These are phyloP conservation scores for Ceratosolen fusciceps DNA, from an alignment of 1,140 invertebrate genomes.

Conservation along the genomic window DNA sequence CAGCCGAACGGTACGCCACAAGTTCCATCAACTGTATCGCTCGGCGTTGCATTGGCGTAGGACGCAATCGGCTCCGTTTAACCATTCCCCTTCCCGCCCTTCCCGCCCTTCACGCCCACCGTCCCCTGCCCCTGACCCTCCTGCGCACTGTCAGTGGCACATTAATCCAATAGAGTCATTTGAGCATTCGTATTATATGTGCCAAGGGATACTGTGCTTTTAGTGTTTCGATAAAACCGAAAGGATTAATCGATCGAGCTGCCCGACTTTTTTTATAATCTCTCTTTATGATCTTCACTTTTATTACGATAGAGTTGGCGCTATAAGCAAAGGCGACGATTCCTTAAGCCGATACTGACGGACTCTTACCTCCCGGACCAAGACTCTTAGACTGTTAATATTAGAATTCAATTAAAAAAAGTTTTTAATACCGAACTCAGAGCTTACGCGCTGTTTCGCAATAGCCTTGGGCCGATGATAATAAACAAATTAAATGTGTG, in stretches of 20 bases:
- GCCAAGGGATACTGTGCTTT: neutral
- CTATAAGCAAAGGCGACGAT: neutral
- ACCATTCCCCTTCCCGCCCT: too few species aligned
- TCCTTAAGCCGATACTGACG: neutral
- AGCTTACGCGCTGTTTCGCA: neutral
- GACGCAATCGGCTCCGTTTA: too few species aligned
- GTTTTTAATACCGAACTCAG: neutral
- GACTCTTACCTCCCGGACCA: neutral
- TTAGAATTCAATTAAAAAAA: neutral
- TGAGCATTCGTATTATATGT: neutral
- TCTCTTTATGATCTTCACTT: neutral
- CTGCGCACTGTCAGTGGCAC: neutral
- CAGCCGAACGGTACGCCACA: too few species aligned
- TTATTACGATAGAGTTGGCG: neutral
- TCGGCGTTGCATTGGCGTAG: too few species aligned
- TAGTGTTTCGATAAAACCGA: neutral
- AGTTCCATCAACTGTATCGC: too few species aligned
- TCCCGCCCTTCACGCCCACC: too few species aligned
- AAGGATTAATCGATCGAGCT: neutral
- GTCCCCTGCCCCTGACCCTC: too few species aligned
- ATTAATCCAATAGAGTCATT: neutral
- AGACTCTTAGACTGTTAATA: neutral
- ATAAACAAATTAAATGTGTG: constrained; percentile 4
- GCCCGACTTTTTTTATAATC: neutral
- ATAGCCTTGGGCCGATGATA: neutral